Conservation (phyloP, 2,113 vertebrate species). For the Hemichromis elongatus region DNA sequence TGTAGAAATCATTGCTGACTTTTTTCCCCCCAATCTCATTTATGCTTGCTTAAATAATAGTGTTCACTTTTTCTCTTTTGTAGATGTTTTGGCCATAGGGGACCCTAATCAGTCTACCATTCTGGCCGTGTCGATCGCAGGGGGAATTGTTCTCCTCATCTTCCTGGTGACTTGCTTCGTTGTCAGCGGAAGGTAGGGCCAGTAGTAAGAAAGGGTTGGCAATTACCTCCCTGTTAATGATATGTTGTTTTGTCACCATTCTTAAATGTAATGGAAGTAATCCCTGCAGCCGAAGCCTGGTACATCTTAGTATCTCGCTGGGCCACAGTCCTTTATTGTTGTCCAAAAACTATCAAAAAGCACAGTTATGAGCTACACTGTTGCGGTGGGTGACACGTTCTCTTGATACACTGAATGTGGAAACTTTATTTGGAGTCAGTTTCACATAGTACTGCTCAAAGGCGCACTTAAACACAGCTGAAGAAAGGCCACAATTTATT, state of each 20-base stretch:
- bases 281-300: background rate
- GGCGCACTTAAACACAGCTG: background rate
- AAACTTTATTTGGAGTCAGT: background rate
- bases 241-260: background rate
- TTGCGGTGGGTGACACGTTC: background rate
- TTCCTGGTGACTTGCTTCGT: constrained; percentile 81
- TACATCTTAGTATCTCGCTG: background rate
- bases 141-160: constrained; percentile 77
- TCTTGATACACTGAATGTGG: background rate
- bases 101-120: constrained; percentile 82
- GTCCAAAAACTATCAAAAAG: background rate
- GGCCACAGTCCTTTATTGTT: background rate
- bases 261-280: background rate
- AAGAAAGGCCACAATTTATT: background rate
- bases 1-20: background rate
- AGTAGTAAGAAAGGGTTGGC: background rate
- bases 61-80: background rate
- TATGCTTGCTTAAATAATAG: constrained; percentile 10
- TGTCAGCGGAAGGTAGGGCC: constrained; percentile 77
- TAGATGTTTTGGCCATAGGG: constrained; percentile 79
- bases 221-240: background rate
- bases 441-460: background rate
- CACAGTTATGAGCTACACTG: background rate
- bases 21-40: background rate
- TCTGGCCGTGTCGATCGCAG: constrained; percentile 76